Conservation (phyloP, 2,113 vertebrate species). For the Ceyx margarethae region DNA sequence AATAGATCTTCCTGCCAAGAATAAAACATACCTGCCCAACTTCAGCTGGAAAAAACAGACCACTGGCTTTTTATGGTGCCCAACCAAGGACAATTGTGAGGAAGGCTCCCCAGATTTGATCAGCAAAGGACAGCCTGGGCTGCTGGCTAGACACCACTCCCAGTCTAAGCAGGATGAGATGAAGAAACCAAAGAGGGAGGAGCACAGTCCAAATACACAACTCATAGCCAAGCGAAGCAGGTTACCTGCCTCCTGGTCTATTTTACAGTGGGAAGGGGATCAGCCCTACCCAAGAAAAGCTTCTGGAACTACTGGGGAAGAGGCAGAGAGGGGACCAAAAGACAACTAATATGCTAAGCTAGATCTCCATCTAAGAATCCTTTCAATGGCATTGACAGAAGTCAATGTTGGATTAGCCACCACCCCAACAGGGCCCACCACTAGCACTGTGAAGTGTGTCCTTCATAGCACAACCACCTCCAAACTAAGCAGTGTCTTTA, state of each 20-base stretch:
- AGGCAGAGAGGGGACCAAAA: not conserved
- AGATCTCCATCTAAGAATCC: not conserved
- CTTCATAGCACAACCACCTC: not conserved
- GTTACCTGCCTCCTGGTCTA: not conserved
- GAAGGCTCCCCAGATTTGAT: not conserved
- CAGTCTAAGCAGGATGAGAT: not conserved
- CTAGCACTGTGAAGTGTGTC: rapidly evolving
- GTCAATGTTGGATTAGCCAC: not conserved
- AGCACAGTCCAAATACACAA: not conserved
- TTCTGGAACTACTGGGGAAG: not conserved
- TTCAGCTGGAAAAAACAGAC: not conserved
- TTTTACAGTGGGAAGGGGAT: not conserved
- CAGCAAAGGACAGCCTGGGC: not conserved
- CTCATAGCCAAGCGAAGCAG: not conserved
- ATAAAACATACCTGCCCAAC: not conserved
- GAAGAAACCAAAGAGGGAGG: not conserved
- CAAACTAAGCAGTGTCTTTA: not conserved
- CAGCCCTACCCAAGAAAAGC: not conserved
- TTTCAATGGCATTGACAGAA: not conserved
- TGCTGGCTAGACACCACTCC: not conserved
- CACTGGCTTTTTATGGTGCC: not conserved
- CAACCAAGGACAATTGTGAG: rapidly evolving
- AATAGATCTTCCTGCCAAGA: not conserved
- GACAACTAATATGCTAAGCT: not conserved
- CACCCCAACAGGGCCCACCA: rapidly evolving